Base-by-base conservation (phyloP, 2,888 invertebrate species). In the Oithona nana region DNA sequence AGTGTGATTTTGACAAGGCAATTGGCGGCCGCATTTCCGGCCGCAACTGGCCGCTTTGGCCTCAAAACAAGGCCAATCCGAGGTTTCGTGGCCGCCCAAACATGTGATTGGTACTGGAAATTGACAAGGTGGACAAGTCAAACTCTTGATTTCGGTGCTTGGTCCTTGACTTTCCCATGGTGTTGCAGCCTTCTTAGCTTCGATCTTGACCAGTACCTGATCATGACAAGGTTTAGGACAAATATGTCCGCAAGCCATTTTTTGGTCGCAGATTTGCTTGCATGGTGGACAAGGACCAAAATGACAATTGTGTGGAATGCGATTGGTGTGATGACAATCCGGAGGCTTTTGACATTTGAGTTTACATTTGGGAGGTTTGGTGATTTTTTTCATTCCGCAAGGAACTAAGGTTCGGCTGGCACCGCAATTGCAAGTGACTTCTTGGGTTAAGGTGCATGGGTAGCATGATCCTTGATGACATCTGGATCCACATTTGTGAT, bases 391-490 rank as follows among this genome's bases (percentile, higher is more conserved):
- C 64, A 84, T 78, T 0, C 93, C 93, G 74, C 94, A 95, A 0
- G 89, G 88, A 1, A 93, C 87, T 11, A 79, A 81, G 16, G 87
- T 75, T 54, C 79, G 80, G 1, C 87, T 88, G 64, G 77, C 77
- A 55, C 88, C 87, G 72, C 94, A 95, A 63, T 81, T 79, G 70
- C 94, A 95, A 22, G 74, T 3, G 24, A 59, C 59, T 29, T 63
- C 51, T 20, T 49, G 51, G 16, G 48, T 51, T n/a, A 54, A n/a
- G 16, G 71, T 80, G 68, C 89, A 90, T 0, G 89, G 89, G 72
- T 87, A 89, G 71, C 90, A 90, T 0, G 83, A 83, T 0, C 88
- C 87, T 66, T 78, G 79, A 69, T 90, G 89, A 71, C 89, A 89
- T 8, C 83, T 78, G 55, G 82, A 83, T 2, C 78, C 74, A 69